Conservation (phyloP, 2,888 invertebrate species). For the Caenorhabditis sp. region DNA sequence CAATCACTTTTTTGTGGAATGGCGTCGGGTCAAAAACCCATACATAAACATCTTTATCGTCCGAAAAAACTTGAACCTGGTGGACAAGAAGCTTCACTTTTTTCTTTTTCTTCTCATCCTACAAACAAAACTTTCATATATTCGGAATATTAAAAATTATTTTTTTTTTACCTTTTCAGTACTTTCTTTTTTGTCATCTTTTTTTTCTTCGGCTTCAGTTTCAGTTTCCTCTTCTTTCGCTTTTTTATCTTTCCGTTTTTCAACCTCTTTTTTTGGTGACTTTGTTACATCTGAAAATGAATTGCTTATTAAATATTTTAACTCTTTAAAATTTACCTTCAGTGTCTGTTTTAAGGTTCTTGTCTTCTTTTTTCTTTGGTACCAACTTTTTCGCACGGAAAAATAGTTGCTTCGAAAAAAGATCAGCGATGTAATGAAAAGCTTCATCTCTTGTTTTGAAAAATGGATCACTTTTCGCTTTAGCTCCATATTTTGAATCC, state of each 20-base stretch:
- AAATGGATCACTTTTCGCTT: conserved; percentile 78
- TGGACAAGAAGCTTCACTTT: conserved; percentile 97
- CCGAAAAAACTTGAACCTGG: conserved; percentile 89
- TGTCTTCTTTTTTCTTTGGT: conserved; percentile 64
- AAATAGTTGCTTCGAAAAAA: conserved; percentile 50
- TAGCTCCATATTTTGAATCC: conserved; percentile 85
- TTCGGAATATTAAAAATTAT: conserved; percentile 9
- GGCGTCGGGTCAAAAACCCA: conserved; percentile 75
- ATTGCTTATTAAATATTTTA: no score
- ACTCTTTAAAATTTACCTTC: conserved; percentile 10
- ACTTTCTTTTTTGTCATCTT: conserved; percentile 75
- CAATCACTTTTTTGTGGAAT: conserved; percentile 73
- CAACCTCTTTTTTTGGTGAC: conserved; percentile 65
- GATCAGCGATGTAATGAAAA: conserved; percentile 39
- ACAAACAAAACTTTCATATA: neutral
- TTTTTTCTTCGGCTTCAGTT: conserved; percentile 45
- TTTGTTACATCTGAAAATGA: conserved; percentile 23
- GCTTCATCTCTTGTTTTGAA: conserved; percentile 78
- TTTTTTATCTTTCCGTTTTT: conserved; percentile 29
- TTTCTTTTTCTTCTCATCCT: conserved; percentile 69
- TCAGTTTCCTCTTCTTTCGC: conserved; percentile 36
- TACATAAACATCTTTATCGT: conserved; percentile 79
- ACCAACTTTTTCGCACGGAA: conserved; percentile 69
- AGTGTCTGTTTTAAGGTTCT: conserved; percentile 26
- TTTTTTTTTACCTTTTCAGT: conserved; percentile 5